Evolutionary conservation across 2,888 invertebrate species (phyloP), one percentile per base, ranked within the genome.

Genomic region (Hypsopygia costalis): DNA sequence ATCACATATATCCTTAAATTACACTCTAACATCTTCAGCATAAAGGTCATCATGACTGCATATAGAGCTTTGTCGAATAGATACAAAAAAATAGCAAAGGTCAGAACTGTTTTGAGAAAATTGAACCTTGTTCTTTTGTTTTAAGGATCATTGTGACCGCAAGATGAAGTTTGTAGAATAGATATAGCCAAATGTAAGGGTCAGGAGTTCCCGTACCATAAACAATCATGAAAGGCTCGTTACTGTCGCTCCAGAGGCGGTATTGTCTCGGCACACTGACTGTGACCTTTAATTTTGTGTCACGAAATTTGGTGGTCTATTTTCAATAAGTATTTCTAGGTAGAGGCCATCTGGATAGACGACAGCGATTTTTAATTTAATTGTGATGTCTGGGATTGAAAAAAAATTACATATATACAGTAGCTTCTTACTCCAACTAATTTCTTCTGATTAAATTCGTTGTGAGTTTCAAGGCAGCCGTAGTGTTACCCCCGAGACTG

Each of bases 191-290:
- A 37, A 37, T 37, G 30, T 37, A 37, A 41, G 41, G 46, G 47
- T 40, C 44, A 40, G 36, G 36, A 25, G 38, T 56, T 60, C 60
- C 44, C 58, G 58, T 46, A 49, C 8, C 58, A 57, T 63, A 63
- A 63, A 63, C 55, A 55, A 60, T 47, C 49, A 58, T 63, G 45
- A 55, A 58, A 49, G 22, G 42, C 51, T 41, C 55, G 52, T 62
- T 52, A 52, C 40, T 55, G 58, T 58, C 61, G 34, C 29, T 28
- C 28, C 16, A 37, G 16, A n/a, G 16, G 7, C 28, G 35, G 29
- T 11, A 10, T 34, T 27, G 31, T 22, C 8, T 21, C 30, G 36
- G n/a, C 36, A 29, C 30, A 31, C 20, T 29, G 36, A 36, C 36
- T 31, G n/a, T 37, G 30, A 37, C 36, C 36, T 37, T 37, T 30